phyloP scores from a whole-genome alignment of 2,888 invertebrate species.

The Itoplectis maculator region DNA sequence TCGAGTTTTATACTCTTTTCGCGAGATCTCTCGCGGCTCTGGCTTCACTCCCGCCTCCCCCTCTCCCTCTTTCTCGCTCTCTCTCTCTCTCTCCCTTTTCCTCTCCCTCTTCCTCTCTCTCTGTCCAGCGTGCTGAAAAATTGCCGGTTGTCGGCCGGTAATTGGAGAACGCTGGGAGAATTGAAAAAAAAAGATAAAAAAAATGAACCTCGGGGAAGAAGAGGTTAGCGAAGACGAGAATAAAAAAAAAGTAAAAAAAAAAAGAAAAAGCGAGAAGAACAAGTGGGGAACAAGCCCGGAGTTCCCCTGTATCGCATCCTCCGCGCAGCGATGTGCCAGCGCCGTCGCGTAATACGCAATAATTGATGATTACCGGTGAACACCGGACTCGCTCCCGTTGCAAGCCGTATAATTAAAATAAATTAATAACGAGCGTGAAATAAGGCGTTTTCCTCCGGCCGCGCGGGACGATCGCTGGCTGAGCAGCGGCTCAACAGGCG shows the following conservation, averaged over 20 bases:
- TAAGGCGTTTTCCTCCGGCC: slow-evolving; percentile 64
- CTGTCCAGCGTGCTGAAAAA: slow-evolving; percentile 61
- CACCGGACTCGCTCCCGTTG: slow-evolving; percentile 61
- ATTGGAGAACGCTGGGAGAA: slow-evolving; percentile 67
- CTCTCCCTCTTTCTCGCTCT: too few relatives aligned
- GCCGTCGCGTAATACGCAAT: slow-evolving; percentile 73
- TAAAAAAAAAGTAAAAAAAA: slow-evolving; percentile 25
- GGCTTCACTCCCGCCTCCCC: slow-evolving; percentile 42
- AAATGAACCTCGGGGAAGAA: slow-evolving; percentile 43
- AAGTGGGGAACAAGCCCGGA: slow-evolving; percentile 28
- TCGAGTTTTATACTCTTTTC: slow-evolving; percentile 26
- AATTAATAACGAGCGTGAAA: slow-evolving; percentile 79
- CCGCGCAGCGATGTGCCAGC: slow-evolving; percentile 49
- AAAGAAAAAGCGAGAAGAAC: slow-evolving; percentile 64
- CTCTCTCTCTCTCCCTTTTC: background rate
- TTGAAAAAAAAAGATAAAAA: slow-evolving; percentile 16
- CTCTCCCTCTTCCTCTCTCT: background rate
- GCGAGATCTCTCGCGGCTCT: background rate
- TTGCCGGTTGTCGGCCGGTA: slow-evolving; percentile 73
- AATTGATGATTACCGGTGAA: slow-evolving; percentile 79
- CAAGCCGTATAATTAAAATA: slow-evolving; percentile 79
- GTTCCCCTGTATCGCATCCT: slow-evolving; percentile 33
- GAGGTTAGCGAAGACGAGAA: slow-evolving; percentile 21
- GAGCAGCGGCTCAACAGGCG: too few relatives aligned
- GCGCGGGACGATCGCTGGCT: slow-evolving; percentile 18